Evolutionary conservation across 2,888 invertebrate genomes (phyloP).

Genomic region (Eupithecia exiguata): DNA sequence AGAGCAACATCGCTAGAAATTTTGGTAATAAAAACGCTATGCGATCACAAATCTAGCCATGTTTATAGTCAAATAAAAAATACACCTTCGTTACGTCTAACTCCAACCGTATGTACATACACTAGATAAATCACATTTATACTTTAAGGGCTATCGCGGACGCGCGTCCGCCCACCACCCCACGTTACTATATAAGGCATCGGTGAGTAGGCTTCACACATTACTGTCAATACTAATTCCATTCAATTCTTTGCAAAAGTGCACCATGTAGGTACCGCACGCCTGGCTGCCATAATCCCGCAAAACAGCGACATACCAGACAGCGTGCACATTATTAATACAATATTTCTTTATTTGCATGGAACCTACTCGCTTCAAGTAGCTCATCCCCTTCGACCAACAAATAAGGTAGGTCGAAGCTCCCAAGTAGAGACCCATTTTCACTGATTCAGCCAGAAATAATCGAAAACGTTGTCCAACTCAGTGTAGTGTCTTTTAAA

Average conservation of each 20-base stretch:
- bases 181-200: slow-evolving; percentile 8
- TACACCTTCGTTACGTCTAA: slow-evolving; percentile 69
- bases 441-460: not conserved
- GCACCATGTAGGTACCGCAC: not conserved
- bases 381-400: not conserved
- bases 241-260: slow-evolving; percentile 6
- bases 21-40: slow-evolving; percentile 61
- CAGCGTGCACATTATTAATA: slow-evolving; percentile 7
- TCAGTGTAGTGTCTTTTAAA: not conserved
- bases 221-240: not conserved
- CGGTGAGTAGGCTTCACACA: slow-evolving; percentile 15
- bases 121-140: slow-evolving; percentile 79
- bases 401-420: not conserved
- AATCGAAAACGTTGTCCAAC: not conserved
- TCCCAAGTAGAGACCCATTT: not conserved
- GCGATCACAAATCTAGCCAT: slow-evolving; percentile 80
- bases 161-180: slow-evolving; percentile 1
- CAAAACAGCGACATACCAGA: not conserved
- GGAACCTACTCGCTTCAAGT: slow-evolving; percentile 5
- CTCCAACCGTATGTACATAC: slow-evolving; percentile 79
- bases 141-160: slow-evolving; percentile 44
- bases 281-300: not conserved
- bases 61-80: slow-evolving; percentile 75
- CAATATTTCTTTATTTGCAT: not conserved
- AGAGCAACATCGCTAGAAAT: slow-evolving; percentile 40